phyloP scores from a whole-genome alignment of 2,113 vertebrate species.

The Engystomops pustulosus region DNA sequence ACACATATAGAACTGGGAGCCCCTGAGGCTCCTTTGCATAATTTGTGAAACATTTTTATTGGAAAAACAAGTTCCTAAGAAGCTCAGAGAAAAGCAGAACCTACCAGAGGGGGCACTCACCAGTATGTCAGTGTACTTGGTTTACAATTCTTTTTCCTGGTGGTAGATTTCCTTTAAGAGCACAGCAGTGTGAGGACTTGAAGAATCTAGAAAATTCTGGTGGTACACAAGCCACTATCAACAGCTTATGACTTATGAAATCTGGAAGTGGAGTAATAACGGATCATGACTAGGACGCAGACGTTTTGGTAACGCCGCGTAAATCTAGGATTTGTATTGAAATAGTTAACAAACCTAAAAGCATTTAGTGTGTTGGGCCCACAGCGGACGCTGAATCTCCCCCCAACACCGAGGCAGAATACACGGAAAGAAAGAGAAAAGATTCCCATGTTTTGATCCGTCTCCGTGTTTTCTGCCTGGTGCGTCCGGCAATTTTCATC shows the following conservation, averaged over 20 bases:
- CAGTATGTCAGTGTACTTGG: no score
- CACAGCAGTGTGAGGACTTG: no score
- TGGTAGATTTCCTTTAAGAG: no score
- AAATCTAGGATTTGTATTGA: neutral
- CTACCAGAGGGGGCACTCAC: no score
- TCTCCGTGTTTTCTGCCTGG: conserved; percentile 2
- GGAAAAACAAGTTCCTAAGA: no score
- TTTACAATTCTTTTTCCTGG: no score
- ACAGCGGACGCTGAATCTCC: conserved; percentile 15
- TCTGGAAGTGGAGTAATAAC: neutral
- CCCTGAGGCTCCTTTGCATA: no score
- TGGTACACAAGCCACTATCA: no score
- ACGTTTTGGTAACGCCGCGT: neutral
- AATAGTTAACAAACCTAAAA: neutral
- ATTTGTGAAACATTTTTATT: no score
- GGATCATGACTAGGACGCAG: neutral
- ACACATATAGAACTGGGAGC: no score
- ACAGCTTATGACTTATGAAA: neutral
- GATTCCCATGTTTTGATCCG: neutral
- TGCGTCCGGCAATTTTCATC: conserved; percentile 35
- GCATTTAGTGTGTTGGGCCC: conserved; percentile 7
- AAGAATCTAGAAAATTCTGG: no score
- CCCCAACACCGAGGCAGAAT: neutral
- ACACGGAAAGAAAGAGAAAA: neutral
- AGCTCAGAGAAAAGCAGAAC: no score